Evolutionary conservation across 2,113 vertebrate species (phyloP), one percentile per base, ranked within the genome.

Genomic region (Centropristis striata): DNA sequence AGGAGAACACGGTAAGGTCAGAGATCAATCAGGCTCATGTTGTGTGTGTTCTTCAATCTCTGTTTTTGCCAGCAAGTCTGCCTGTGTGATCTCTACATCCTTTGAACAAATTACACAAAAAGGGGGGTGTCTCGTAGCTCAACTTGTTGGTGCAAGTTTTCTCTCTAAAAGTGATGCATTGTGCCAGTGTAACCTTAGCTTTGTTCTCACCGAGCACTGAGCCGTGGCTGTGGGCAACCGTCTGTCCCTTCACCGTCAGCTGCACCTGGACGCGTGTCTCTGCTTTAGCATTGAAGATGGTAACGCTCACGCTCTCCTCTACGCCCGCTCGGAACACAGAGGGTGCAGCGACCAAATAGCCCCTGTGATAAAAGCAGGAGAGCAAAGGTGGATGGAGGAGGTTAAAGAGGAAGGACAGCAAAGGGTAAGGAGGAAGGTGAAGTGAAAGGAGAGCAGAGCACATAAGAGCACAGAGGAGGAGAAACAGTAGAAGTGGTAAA

Each of bases 251-350:
- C 81, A 96, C 95, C 7, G 95, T 94, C 75, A 98, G 88, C 92
- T 98, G 96, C 71, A 96, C 94, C 88, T 97, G 97, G 74, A 98
- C 96, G 0, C 81, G 93, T 1, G 97, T 98, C 79, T 97, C 96
- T 46, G 92, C 89, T 53, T 72, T 82, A 0, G 95, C 90, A n/a
- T 96, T 96, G 63, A 99, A 99, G 91, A 98, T 95, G 86, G 97
- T 98, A 4, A 98, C 86, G 0, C 97, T 99, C 68, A 99, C 87
- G 1, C 94, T 93, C 86, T 98, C 97, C 77, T 97, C 96, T 2
- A 97, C 93, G 0, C 97, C 97, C 0, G 96, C 89, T 3, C 95
- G 96, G 63, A 97, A 97, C 70, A 99, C 96, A 0, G 97, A 98
- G 61, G 97, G 97, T 0, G 96, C 96, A 0, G 95, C 93, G 0